phyloP scores from a whole-genome alignment of 2,797 vertebrate species.

The Bradypodion pumilum region DNA sequence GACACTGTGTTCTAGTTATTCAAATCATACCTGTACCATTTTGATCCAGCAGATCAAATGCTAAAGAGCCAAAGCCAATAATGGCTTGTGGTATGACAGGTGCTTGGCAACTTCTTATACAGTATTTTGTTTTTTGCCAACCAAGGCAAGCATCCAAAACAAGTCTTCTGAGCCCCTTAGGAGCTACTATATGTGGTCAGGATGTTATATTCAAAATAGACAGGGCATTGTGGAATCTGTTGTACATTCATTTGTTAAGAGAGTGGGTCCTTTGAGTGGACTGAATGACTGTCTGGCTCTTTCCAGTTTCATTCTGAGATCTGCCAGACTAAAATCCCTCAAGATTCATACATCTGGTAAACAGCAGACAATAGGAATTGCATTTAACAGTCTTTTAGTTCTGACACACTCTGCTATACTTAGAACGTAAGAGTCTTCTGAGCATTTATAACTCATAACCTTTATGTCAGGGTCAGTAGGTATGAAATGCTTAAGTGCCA shows the following conservation, averaged over 20 bases:
- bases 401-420: constrained; percentile 31
- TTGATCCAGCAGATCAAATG: background rate
- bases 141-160: background rate
- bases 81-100: background rate
- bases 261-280: background rate
- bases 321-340: constrained; percentile 32
- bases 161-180: background rate
- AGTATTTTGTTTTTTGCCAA: background rate
- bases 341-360: constrained; percentile 10
- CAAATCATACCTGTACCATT: background rate
- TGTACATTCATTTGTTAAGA: background rate
- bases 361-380: constrained; percentile 13
- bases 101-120: background rate
- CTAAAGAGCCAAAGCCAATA: background rate
- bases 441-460: constrained; percentile 4
- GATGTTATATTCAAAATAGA: background rate
- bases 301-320: background rate
- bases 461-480: background rate
- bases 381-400: constrained; percentile 11
- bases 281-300: background rate
- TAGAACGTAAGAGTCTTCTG: constrained; percentile 3
- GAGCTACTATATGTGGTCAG: background rate
- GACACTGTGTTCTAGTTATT: background rate
- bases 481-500: background rate
- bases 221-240: background rate